These are phyloP conservation scores for Aplochiton taeniatus DNA, from an alignment of 2,797 vertebrate genomes.

Conservation along the genomic window DNA sequence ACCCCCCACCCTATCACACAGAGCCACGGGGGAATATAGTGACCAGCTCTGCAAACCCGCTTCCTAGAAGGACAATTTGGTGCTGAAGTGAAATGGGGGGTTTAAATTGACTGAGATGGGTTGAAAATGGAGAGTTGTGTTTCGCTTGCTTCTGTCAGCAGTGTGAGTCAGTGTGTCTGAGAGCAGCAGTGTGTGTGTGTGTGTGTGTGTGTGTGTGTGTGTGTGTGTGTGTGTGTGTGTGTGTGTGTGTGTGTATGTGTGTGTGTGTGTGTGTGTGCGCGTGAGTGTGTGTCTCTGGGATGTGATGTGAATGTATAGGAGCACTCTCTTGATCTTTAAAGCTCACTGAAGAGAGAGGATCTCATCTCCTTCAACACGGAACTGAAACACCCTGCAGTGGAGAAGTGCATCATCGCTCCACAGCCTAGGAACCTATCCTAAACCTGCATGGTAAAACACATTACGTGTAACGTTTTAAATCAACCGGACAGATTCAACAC, in stretches of 20 bases:
- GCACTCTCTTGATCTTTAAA: slow-evolving; percentile 19
- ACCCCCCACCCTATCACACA: slow-evolving; percentile 38
- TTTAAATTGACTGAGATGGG: slow-evolving; percentile 52
- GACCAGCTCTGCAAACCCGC: slow-evolving; percentile 28
- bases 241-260: not conserved
- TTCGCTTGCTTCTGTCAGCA: slow-evolving; percentile 27
- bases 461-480: no score
- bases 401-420: slow-evolving; percentile 2
- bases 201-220: not conserved
- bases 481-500: no score
- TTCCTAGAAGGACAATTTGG: slow-evolving; percentile 47
- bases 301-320: slow-evolving; percentile 38
- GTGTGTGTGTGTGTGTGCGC: slow-evolving; percentile 1
- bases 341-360: slow-evolving; percentile 32
- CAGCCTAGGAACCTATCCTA: slow-evolving; percentile 14
- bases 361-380: slow-evolving; percentile 16
- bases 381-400: no score
- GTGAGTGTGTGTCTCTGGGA: slow-evolving; percentile 12
- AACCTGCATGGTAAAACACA: no score
- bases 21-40: slow-evolving; percentile 15
- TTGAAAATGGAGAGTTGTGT: slow-evolving; percentile 49
- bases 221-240: not conserved
- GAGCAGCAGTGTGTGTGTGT: not conserved
- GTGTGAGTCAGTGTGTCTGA: slow-evolving; percentile 3
- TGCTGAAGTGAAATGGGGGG: slow-evolving; percentile 36